Percentiles rank a stretch among this genome's conserved stretches.
phyloP scores from a whole-genome alignment of 2,113 vertebrate species.

The Eurystomus gularis region DNA sequence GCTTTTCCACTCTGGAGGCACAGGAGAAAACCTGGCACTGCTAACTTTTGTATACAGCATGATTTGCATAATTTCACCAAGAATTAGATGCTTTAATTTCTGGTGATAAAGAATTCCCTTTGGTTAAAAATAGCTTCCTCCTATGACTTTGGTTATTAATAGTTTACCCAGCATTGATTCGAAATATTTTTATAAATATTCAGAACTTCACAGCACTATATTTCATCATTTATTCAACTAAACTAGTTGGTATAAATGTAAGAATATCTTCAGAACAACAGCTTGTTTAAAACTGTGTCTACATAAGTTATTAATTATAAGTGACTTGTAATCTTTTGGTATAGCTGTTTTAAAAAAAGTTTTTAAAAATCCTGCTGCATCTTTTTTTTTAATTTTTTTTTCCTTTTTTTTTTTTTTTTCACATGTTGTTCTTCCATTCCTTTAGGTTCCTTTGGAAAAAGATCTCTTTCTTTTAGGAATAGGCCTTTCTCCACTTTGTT shows the following conservation, averaged over 20 bases:
- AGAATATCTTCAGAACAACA: background rate
- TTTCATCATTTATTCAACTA: slow-evolving; percentile 37
- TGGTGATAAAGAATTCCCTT: background rate
- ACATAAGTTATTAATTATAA: background rate
- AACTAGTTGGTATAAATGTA: background rate
- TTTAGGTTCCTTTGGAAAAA: background rate
- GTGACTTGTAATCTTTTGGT: background rate
- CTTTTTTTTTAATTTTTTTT: background rate
- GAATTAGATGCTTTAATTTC: background rate
- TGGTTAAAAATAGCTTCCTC: background rate
- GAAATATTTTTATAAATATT: background rate
- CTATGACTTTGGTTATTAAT: slow-evolving; percentile 4
- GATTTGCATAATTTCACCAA: background rate
- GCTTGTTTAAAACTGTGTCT: background rate
- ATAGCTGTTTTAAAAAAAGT: background rate
- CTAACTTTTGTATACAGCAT: background rate
- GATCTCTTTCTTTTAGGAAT: background rate
- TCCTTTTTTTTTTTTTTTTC: background rate
- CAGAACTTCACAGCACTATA: background rate
- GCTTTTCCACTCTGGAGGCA: background rate
- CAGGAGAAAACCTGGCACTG: background rate
- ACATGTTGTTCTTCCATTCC: background rate
- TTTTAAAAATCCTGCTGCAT: background rate
- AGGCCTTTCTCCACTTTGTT: background rate
- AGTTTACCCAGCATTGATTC: background rate